Conservation (phyloP, 2,888 invertebrate species). For the Theretra japonica region DNA sequence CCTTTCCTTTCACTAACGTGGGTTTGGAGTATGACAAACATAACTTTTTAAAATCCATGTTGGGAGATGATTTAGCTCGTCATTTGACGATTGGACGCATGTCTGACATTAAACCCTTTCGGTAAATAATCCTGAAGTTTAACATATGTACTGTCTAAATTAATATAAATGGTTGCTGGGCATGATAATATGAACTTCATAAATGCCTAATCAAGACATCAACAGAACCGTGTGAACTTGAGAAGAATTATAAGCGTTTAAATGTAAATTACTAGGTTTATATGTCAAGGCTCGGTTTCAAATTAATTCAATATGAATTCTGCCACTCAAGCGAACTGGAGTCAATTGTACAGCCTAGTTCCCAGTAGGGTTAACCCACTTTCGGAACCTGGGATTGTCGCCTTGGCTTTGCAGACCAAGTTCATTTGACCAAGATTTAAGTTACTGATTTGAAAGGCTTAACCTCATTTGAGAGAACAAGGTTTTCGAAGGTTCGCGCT, state of each 20-base stretch:
- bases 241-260: background rate
- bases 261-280: background rate
- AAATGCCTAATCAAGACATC: background rate
- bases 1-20: too few relatives aligned
- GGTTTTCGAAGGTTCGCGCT: conserved; percentile 18
- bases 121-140: too few relatives aligned
- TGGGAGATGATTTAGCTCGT: too few relatives aligned
- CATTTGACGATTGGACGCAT: too few relatives aligned
- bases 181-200: background rate
- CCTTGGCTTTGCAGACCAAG: conserved; percentile 19
- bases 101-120: too few relatives aligned
- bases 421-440: conserved; percentile 29
- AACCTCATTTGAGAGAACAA: conserved; percentile 17
- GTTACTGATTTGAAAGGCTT: conserved; percentile 30
- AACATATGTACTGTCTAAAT: too few relatives aligned
- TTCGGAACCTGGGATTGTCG: conserved; percentile 23
- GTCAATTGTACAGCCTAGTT: conserved; percentile 27
- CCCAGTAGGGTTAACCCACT: conserved; percentile 12
- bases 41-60: too few relatives aligned
- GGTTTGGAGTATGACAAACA: too few relatives aligned
- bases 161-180: too few relatives aligned
- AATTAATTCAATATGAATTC: conserved; percentile 9
- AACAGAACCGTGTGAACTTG: background rate
- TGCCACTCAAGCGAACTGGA: background rate
- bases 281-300: background rate